Percentiles rank a stretch among this genome's conserved stretches.
These are phyloP conservation scores for Herpetotheres cachinnans DNA, from an alignment of 2,113 vertebrate genomes.

Conservation along the genomic window DNA sequence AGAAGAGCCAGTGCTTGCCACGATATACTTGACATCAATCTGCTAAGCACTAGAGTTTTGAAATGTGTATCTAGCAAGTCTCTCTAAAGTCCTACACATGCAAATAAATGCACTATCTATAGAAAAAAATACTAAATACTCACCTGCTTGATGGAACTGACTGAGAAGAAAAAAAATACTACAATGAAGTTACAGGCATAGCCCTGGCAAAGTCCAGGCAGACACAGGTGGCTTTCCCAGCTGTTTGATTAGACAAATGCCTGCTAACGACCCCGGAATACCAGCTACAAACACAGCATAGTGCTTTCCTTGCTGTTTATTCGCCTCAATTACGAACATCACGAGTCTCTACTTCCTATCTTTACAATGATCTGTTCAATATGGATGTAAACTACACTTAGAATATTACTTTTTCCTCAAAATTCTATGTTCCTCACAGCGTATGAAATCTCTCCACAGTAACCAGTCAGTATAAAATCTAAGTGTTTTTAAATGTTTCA, in stretches of 20 bases:
- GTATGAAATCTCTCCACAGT: not conserved
- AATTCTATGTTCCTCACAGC: not conserved
- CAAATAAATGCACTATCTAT: not conserved
- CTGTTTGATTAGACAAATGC: not conserved
- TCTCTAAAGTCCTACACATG: not conserved
- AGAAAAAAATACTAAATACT: not conserved
- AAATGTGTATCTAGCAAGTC: not conserved
- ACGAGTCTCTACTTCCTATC: not conserved
- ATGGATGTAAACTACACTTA: not conserved
- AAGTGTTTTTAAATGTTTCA: constrained; percentile 33
- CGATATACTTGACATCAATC: not conserved
- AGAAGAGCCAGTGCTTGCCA: not conserved
- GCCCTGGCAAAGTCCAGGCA: not conserved
- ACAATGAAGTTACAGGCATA: not conserved
- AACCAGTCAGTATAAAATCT: not conserved
- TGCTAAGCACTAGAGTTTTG: not conserved
- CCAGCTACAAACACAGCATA: not conserved
- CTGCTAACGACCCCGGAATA: not conserved
- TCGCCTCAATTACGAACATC: not conserved
- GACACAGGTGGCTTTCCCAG: not conserved
- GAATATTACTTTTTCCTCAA: not conserved
- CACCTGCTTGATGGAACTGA: not conserved
- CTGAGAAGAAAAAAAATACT: not conserved
- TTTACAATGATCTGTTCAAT: not conserved
- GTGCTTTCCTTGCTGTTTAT: not conserved